These are phyloP conservation scores for Rhodophaea formosa DNA, from an alignment of 2,888 invertebrate species.

Conservation along the genomic window DNA sequence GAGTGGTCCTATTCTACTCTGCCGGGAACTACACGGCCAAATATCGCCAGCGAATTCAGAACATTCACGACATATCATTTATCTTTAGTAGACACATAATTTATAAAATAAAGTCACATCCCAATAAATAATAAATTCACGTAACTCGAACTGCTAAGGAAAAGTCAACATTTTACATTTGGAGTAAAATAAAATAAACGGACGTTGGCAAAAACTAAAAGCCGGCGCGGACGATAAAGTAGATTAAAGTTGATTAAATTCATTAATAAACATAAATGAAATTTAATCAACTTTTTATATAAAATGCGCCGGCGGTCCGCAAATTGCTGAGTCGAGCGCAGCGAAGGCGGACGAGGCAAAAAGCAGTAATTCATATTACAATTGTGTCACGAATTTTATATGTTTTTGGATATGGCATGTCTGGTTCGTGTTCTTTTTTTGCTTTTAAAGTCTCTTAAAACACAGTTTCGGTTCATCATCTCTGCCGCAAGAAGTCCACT, in stretches of 20 bases:
- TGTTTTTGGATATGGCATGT: not conserved
- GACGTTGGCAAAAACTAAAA: slow-evolving; percentile 6
- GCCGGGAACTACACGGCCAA: no score
- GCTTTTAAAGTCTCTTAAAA: no score
- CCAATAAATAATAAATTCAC: not conserved
- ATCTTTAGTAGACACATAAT: no score
- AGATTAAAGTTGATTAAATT: slow-evolving; percentile 10
- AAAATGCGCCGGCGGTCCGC: not conserved
- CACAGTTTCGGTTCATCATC: no score
- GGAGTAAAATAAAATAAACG: not conserved
- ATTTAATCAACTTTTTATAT: slow-evolving; percentile 7
- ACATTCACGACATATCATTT: no score
- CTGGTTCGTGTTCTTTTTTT: no score
- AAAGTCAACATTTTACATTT: not conserved
- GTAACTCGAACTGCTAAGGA: not conserved
- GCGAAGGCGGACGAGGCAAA: not conserved
- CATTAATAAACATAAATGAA: slow-evolving; percentile 2
- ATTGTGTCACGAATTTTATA: not conserved
- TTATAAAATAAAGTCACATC: not conserved
- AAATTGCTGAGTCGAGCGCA: not conserved
- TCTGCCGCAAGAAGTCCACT: no score
- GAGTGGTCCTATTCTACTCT: no score
- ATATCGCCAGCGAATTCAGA: no score
- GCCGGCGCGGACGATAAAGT: slow-evolving; percentile 7
- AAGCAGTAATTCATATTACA: not conserved